These are phyloP conservation scores for Caprella mutica DNA, from an alignment of 2,888 invertebrate species.

Conservation along the genomic window DNA sequence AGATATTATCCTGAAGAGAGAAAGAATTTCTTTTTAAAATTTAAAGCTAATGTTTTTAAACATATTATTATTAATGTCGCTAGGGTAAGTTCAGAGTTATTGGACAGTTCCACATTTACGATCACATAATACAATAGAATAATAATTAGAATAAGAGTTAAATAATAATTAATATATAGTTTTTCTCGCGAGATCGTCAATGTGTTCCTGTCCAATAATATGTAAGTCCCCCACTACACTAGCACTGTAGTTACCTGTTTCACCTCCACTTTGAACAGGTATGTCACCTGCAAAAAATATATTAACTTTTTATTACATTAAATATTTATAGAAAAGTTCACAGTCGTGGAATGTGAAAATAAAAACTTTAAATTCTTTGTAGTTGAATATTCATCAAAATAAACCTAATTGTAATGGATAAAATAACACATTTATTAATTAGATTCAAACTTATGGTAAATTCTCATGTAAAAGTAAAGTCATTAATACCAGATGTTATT, in stretches of 20 bases:
- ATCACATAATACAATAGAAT: conserved; percentile 15
- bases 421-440: too few relatives aligned
- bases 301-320: background rate
- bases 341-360: background rate
- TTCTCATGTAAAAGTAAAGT: too few relatives aligned
- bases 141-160: too few relatives aligned
- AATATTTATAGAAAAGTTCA: background rate
- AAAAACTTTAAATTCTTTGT: background rate
- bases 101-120: too few relatives aligned
- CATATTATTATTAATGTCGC: conserved; percentile 19
- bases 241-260: conserved; percentile 14
- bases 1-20: conserved; percentile 1
- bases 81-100: too few relatives aligned
- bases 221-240: background rate
- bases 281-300: conserved; percentile 28
- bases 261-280: conserved; percentile 26
- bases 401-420: too few relatives aligned
- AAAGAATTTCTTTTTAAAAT: background rate
- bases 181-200: conserved; percentile 17
- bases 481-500: too few relatives aligned
- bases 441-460: too few relatives aligned
- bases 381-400: too few relatives aligned
- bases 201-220: conserved; percentile 10
- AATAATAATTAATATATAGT: conserved; percentile 21
- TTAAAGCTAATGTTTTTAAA: conserved; percentile 14